Evolutionary conservation across 2,113 vertebrate species (phyloP).

Genomic region (Coracopsis vasa): DNA sequence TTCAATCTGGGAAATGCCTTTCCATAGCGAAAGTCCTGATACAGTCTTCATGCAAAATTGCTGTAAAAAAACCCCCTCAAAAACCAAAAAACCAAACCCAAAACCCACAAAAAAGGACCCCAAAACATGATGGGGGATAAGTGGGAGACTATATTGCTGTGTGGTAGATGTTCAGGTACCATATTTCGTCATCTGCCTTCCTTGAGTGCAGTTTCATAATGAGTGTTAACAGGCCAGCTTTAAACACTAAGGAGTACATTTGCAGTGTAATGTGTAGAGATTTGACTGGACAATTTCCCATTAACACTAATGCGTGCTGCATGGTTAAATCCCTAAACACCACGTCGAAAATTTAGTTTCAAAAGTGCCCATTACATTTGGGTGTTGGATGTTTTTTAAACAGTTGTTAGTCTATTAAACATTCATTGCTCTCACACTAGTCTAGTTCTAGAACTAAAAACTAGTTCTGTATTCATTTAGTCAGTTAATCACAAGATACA

Average conservation of each 20-base stretch:
- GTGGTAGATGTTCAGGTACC: neutral
- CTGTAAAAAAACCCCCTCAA: neutral
- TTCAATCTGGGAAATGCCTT: neutral
- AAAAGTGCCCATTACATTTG: neutral
- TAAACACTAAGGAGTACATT: constrained; percentile 29
- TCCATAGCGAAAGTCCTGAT: neutral
- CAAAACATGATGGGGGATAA: neutral
- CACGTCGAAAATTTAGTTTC: constrained; percentile 15
- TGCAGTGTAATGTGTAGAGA: neutral
- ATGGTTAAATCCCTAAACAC: constrained; percentile 39
- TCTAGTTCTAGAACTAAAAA: neutral
- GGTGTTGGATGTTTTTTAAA: constrained; percentile 7
- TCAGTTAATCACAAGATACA: constrained; percentile 27
- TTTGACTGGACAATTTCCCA: constrained; percentile 10
- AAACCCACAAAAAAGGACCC: neutral
- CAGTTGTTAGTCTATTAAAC: constrained; percentile 59
- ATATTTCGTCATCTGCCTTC: neutral
- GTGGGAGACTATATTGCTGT: neutral
- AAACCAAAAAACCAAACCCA: too few relatives aligned
- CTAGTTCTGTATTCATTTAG: constrained; percentile 7
- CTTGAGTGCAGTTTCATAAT: neutral
- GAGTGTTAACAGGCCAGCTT: constrained; percentile 44
- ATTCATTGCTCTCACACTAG: constrained; percentile 28
- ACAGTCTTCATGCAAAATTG: neutral
- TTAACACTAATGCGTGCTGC: constrained; percentile 5